Conservation (phyloP, 2,888 invertebrate genomes). For the Anticlea derivata region DNA sequence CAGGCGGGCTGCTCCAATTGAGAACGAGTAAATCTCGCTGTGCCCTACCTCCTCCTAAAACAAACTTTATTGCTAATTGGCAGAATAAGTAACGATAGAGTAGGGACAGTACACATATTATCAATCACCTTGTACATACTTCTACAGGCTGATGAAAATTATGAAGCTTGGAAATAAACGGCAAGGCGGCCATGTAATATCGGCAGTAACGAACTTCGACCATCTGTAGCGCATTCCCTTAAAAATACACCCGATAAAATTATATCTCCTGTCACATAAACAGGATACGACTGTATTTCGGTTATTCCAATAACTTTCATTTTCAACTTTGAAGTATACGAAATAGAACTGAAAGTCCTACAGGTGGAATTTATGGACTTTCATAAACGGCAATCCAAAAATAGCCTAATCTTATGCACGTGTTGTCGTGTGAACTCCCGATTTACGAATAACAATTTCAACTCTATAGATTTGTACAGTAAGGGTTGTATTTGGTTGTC, state of each 20-base stretch:
- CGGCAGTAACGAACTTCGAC: neutral
- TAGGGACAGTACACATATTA: too few species aligned
- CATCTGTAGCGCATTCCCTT: slow-evolving; percentile 3
- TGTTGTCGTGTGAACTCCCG: neutral
- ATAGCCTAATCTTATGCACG: slow-evolving; percentile 11
- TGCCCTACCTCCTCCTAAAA: too few species aligned
- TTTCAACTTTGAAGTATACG: neutral
- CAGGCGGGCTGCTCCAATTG: too few species aligned
- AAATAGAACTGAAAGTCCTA: slow-evolving; percentile 1
- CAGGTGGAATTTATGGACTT: neutral
- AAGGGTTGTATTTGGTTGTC: too few species aligned
- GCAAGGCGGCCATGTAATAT: too few species aligned
- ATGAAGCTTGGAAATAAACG: too few species aligned
- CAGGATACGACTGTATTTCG: slow-evolving; percentile 38
- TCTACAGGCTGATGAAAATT: too few species aligned
- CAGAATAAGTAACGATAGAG: too few species aligned
- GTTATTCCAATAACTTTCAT: neutral
- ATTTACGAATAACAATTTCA: neutral
- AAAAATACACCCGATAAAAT: slow-evolving; percentile 39
- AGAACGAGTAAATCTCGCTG: too few species aligned
- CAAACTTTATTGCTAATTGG: too few species aligned
- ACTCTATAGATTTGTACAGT: too few species aligned
- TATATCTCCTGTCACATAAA: slow-evolving; percentile 45
- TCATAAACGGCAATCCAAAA: slow-evolving; percentile 4
- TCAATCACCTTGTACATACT: too few species aligned